A percentile compares a stretch with the other conserved stretches of the same genome.
These are phyloP conservation scores for Galaxea fascicularis DNA, from an alignment of 92 coral and sea anemone genomes.

Conservation along the genomic window DNA sequence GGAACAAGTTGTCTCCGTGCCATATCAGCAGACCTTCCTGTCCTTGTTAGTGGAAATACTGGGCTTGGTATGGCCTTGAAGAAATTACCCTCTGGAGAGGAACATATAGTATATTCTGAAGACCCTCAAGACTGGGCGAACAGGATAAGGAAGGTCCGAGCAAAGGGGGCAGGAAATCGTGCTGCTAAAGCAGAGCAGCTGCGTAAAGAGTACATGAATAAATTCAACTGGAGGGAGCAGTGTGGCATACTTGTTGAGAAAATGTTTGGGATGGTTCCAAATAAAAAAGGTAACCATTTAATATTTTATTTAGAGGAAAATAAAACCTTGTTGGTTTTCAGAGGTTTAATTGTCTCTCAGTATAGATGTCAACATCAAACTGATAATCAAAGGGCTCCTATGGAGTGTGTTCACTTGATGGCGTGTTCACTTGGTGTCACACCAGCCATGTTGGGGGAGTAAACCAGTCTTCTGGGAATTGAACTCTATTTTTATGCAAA, in stretches of 20 bases:
- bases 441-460: too few species aligned
- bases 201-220: conserved; percentile 18
- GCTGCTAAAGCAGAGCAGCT: conserved; percentile 15
- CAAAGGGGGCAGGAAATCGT: neutral
- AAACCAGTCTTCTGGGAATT: too few species aligned
- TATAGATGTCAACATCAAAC: too few species aligned
- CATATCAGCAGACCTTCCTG: conserved; percentile 45
- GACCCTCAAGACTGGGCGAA: conserved; percentile 22
- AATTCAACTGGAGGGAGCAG: conserved; percentile 34
- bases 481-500: too few species aligned
- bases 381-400: too few species aligned
- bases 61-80: conserved; percentile 52
- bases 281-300: conserved; percentile 12
- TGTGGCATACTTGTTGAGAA: conserved; percentile 28
- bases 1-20: conserved; percentile 42
- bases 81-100: conserved; percentile 12
- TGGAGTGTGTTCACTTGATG: too few species aligned
- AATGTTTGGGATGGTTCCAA: conserved; percentile 20
- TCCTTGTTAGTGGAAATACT: conserved; percentile 27
- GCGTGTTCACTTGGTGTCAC: too few species aligned
- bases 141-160: conserved; percentile 4
- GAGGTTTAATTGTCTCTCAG: too few species aligned
- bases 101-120: conserved; percentile 34
- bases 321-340: too few species aligned
- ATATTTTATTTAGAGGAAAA: too few species aligned